Percentiles rank a stretch among this genome's conserved stretches.
Conservation (phyloP, 2,888 invertebrate genomes). For the Nipponacmea schrenckii region DNA sequence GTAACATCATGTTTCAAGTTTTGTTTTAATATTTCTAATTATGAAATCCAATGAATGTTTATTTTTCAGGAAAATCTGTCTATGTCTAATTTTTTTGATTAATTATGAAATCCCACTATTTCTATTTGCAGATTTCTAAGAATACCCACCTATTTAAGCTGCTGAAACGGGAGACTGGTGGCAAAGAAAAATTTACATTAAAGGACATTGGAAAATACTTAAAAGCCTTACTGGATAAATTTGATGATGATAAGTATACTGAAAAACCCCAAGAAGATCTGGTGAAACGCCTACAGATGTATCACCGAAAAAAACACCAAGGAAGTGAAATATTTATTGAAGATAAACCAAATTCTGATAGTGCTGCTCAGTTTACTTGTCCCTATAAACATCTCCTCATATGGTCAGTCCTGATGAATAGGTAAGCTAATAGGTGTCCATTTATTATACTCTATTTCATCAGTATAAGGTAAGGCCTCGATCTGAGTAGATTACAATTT, state of each 20-base stretch:
- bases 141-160: constrained; percentile 39
- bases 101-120: neutral
- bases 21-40: no score
- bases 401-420: constrained; percentile 60
- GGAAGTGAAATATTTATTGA: neutral
- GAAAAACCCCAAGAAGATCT: neutral
- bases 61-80: no score
- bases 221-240: constrained; percentile 45
- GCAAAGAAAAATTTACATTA: constrained; percentile 24
- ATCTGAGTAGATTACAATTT: no score
- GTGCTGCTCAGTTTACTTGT: constrained; percentile 28
- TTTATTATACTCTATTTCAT: neutral
- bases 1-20: no score
- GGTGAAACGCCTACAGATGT: neutral
- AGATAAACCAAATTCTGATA: neutral
- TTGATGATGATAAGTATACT: constrained; percentile 31
- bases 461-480: no score
- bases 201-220: constrained; percentile 39
- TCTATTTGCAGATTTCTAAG: constrained; percentile 37
- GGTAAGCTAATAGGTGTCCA: constrained; percentile 34
- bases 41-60: no score
- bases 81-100: no score
- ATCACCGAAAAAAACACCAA: neutral
- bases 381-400: constrained; percentile 61
- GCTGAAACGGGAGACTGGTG: constrained; percentile 31